Conservation (phyloP, 1,140 invertebrate genomes). For the Sitobion miscanthi region DNA sequence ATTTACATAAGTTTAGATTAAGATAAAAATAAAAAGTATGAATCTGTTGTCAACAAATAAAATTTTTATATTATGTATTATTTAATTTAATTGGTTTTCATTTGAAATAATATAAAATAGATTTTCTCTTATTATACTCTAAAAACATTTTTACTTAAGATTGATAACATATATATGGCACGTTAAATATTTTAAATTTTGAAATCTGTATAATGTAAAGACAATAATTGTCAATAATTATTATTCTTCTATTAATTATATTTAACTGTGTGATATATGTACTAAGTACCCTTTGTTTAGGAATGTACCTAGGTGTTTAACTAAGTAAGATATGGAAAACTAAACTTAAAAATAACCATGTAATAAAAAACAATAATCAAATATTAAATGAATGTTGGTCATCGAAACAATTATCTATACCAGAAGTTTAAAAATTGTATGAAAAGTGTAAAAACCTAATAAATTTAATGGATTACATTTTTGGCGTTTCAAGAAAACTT, state of each 20-base stretch:
- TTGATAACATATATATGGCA: not conserved
- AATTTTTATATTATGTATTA: no score
- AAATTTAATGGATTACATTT: not conserved
- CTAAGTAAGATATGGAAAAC: not conserved
- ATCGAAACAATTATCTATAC: not conserved
- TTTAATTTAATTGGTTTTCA: no score
- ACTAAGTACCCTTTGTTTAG: not conserved
- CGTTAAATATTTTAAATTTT: not conserved
- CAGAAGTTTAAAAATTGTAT: not conserved
- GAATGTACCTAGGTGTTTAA: not conserved
- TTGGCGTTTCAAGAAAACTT: not conserved
- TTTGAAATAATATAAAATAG: not conserved
- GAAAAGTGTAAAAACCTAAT: not conserved
- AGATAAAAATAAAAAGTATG: not conserved
- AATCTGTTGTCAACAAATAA: not conserved
- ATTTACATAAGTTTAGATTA: not conserved
- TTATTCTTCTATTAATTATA: not conserved
- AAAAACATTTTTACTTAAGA: not conserved
- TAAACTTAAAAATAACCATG: not conserved
- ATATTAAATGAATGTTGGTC: not conserved
- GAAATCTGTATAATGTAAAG: not conserved
- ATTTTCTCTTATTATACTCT: no score
- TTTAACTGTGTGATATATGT: not conserved
- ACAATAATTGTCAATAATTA: not conserved
- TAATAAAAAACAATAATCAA: not conserved